Percentiles rank a stretch among this genome's conserved stretches.
Conservation (phyloP, 2,797 vertebrate genomes). For the Phataginus tricuspis region DNA sequence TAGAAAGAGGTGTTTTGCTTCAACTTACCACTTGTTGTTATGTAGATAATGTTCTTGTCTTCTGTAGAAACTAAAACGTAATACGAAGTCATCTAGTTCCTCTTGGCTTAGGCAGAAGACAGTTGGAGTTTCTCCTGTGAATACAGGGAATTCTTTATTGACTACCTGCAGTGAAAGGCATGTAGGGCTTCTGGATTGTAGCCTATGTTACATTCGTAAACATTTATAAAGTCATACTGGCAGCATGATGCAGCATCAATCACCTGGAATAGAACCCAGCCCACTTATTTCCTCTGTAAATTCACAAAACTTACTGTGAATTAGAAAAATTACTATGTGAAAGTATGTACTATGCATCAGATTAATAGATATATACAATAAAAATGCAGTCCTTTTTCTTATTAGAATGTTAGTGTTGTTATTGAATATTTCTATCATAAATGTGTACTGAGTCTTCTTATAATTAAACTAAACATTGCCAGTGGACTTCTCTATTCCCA, state of each 20-base stretch:
- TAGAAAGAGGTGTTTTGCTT: not conserved
- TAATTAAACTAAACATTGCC: not conserved
- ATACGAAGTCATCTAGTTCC: not conserved
- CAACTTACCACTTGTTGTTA: not conserved
- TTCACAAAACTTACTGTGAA: not conserved
- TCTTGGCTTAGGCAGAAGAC: not conserved
- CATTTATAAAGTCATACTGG: not conserved
- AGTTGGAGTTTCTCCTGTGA: not conserved
- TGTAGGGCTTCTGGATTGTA: not conserved
- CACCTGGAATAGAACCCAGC: not conserved
- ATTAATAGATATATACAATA: not conserved
- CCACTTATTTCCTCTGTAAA: not conserved
- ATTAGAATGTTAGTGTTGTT: not conserved
- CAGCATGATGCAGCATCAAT: not conserved
- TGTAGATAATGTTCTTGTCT: not conserved
- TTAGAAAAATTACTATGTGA: not conserved
- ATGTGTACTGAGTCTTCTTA: not conserved
- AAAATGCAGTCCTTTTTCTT: not conserved
- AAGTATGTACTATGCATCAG: not conserved
- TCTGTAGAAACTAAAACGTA: slow-evolving; percentile 16
- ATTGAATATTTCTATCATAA: not conserved
- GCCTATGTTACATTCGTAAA: not conserved
- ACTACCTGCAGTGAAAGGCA: not conserved
- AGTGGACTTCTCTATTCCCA: not conserved
- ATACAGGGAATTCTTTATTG: not conserved